Evolutionary conservation across 2,888 invertebrate species (phyloP).

Genomic region (Acanthosepion pharaonis): DNA sequence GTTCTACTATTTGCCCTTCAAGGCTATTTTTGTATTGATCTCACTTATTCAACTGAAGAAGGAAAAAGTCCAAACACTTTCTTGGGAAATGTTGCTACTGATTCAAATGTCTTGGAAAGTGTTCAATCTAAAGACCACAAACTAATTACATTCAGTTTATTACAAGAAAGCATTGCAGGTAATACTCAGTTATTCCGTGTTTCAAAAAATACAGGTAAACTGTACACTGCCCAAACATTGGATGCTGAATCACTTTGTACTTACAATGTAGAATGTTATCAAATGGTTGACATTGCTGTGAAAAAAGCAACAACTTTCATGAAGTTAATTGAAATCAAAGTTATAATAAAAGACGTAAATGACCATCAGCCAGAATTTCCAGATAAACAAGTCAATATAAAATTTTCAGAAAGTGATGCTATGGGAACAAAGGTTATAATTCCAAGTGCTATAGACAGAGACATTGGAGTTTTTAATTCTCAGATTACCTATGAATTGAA

Average conservation of each 20-base stretch:
- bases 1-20: background rate
- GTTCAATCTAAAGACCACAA: background rate
- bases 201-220: constrained; percentile 35
- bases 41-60: constrained; percentile 34
- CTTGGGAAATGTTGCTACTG: constrained; percentile 8
- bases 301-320: background rate
- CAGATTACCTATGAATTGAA: constrained; percentile 6
- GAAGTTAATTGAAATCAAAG: constrained; percentile 18
- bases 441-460: constrained; percentile 34
- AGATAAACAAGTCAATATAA: constrained; percentile 34
- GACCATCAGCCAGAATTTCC: constrained; percentile 34
- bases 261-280: constrained; percentile 41
- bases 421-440: background rate
- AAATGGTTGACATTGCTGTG: constrained; percentile 42
- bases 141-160: constrained; percentile 37
- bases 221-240: constrained; percentile 39
- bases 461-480: constrained; percentile 41
- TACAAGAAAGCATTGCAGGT: background rate
- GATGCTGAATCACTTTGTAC: constrained; percentile 46
- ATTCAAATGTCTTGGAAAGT: background rate
- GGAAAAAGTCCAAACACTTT: constrained; percentile 39
- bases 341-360: constrained; percentile 37
- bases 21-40: background rate
- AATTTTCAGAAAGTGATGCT: constrained; percentile 1
- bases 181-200: constrained; percentile 18